Evolutionary conservation across 2,797 vertebrate genomes (phyloP).

Genomic region (Diplodus puntazzo): DNA sequence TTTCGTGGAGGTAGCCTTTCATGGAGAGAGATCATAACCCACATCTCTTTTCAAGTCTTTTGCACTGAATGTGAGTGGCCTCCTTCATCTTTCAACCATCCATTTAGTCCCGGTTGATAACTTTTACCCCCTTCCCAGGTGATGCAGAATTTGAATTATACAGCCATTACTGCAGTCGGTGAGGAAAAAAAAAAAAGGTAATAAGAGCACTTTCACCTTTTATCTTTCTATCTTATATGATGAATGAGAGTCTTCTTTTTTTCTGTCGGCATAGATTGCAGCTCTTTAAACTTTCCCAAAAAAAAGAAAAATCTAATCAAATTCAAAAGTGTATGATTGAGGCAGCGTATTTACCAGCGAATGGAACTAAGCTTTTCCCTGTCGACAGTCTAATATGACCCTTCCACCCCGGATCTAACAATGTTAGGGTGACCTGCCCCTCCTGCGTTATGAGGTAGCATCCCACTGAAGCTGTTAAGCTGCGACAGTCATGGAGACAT

Average conservation of each 20-base stretch:
- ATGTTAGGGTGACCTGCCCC: slow-evolving; percentile 47
- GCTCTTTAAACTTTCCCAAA: slow-evolving; percentile 9
- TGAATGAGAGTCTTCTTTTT: not conserved
- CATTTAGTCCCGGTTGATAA: not conserved
- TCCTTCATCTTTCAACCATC: not conserved
- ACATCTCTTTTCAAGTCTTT: not conserved
- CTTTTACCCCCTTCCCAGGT: not conserved
- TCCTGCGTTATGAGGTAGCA: slow-evolving; percentile 43
- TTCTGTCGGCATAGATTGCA: slow-evolving; percentile 24
- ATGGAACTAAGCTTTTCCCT: slow-evolving; percentile 24
- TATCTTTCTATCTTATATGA: not conserved
- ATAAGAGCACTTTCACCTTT: not conserved
- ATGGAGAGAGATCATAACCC: not conserved
- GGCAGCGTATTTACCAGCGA: slow-evolving; percentile 9
- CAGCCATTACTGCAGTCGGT: not conserved
- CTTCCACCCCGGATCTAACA: slow-evolving; percentile 19
- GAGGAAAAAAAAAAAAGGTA: not conserved
- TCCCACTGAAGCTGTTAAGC: slow-evolving; percentile 46
- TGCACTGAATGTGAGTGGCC: not conserved
- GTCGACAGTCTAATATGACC: slow-evolving; percentile 30
- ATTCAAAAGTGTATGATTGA: slow-evolving; percentile 31
- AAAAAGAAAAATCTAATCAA: slow-evolving; percentile 47
- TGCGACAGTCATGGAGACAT: slow-evolving; percentile 42
- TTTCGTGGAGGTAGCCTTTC: not conserved
- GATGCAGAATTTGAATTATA: not conserved